These are phyloP conservation scores for Pangasius mekongensis DNA, from an alignment of 2,797 vertebrate species.

Conservation along the genomic window DNA sequence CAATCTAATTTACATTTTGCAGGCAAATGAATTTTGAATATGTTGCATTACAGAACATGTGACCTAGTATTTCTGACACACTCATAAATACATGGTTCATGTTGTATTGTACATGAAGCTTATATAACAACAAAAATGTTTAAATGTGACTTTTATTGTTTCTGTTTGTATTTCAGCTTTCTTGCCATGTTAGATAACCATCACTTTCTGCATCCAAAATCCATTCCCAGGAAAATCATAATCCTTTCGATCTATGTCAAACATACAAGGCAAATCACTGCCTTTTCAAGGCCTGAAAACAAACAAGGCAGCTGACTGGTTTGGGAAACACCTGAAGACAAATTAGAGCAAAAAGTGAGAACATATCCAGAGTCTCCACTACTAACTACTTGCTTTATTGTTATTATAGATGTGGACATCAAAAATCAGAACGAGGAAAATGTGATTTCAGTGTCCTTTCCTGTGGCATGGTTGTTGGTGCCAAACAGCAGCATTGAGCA, in stretches of 20 bases:
- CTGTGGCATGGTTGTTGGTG: background rate
- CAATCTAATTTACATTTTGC: background rate
- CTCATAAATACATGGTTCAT: background rate
- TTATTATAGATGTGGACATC: background rate
- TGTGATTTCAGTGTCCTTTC: background rate
- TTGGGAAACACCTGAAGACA: background rate
- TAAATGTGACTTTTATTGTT: background rate
- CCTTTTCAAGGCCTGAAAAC: background rate
- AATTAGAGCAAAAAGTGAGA: background rate
- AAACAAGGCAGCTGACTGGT: background rate
- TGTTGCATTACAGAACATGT: background rate
- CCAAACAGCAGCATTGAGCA: background rate
- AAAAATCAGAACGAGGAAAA: background rate
- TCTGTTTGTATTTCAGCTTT: background rate
- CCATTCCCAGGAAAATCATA: background rate
- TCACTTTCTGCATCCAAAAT: background rate
- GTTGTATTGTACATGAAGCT: too few species aligned
- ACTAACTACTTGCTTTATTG: background rate
- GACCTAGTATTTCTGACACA: background rate
- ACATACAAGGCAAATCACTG: background rate
- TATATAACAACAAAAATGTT: background rate
- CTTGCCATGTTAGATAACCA: background rate
- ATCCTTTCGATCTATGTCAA: background rate
- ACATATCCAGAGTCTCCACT: background rate
- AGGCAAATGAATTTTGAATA: background rate